These are phyloP conservation scores for Phasia obesa DNA, from an alignment of 2,888 invertebrate species.

Conservation along the genomic window DNA sequence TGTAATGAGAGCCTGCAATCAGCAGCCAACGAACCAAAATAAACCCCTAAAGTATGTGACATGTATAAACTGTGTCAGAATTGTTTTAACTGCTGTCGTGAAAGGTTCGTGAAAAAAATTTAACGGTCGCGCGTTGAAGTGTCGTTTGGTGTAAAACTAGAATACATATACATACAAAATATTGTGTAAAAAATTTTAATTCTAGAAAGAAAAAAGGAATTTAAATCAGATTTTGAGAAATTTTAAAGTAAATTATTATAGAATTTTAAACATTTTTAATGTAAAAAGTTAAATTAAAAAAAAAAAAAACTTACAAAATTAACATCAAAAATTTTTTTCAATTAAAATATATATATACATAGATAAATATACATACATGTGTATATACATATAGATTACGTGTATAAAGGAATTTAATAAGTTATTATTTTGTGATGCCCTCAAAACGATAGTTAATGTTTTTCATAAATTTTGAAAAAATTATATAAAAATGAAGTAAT, in stretches of 20 bases:
- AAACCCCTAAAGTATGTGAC: conserved; percentile 71
- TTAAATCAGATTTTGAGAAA: too few species aligned
- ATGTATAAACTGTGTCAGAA: conserved; percentile 76
- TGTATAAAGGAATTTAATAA: conserved; percentile 36
- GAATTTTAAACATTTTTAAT: conserved; percentile 54
- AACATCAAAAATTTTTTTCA: conserved; percentile 8
- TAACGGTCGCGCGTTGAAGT: conserved; percentile 78
- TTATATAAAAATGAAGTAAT: conserved; percentile 7
- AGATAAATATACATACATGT: conserved; percentile 14
- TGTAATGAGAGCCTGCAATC: background rate
- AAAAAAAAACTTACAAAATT: conserved; percentile 11
- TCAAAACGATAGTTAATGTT: background rate
- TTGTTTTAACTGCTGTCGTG: conserved; percentile 82
- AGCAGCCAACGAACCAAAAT: background rate
- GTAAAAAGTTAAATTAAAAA: conserved; percentile 49
- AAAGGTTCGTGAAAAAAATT: conserved; percentile 79
- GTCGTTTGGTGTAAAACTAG: conserved; percentile 74
- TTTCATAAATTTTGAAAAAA: conserved; percentile 2
- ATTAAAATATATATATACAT: too few species aligned
- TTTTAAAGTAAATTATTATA: conserved; percentile 47
- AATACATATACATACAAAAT: conserved; percentile 71
- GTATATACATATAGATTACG: conserved; percentile 32
- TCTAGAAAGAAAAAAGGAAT: conserved; percentile 57
- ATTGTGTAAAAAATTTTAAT: conserved; percentile 64
- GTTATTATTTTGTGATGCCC: background rate